Conservation (phyloP, 2,797 vertebrate genomes). For the Oophaga sylvatica region DNA sequence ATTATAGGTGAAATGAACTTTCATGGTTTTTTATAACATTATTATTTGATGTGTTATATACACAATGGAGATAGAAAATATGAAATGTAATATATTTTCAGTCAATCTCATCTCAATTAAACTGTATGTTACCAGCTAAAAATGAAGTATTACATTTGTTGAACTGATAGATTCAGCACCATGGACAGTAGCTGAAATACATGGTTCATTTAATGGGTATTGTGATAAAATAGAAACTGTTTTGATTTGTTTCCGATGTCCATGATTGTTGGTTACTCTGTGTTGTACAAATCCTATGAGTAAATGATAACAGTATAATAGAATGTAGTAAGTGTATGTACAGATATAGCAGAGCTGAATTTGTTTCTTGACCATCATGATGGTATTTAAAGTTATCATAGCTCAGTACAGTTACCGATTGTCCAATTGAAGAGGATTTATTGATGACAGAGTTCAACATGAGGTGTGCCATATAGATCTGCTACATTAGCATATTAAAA, state of each 20-base stretch:
- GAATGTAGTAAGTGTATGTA: background rate
- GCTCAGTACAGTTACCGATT: background rate
- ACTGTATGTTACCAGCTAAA: background rate
- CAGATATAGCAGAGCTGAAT: background rate
- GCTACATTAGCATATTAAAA: no score
- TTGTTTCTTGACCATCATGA: background rate
- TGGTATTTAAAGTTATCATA: background rate
- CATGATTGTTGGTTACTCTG: background rate
- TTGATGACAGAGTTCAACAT: background rate
- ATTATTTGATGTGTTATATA: background rate
- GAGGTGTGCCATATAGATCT: background rate
- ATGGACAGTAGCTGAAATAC: conserved; percentile 29
- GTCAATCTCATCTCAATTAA: background rate
- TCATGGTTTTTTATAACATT: background rate
- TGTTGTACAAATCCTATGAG: background rate
- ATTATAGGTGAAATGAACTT: background rate
- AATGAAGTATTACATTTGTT: background rate
- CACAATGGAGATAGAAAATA: background rate
- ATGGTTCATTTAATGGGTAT: background rate
- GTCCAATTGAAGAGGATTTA: background rate
- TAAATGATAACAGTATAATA: background rate
- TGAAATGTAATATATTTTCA: background rate
- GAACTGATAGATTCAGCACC: conserved; percentile 31
- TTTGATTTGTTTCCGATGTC: background rate
- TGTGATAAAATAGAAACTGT: background rate